Percentiles rank a stretch among this genome's conserved stretches.
Evolutionary conservation across 2,797 vertebrate genomes (phyloP).

Genomic region (Amblyraja radiata): DNA sequence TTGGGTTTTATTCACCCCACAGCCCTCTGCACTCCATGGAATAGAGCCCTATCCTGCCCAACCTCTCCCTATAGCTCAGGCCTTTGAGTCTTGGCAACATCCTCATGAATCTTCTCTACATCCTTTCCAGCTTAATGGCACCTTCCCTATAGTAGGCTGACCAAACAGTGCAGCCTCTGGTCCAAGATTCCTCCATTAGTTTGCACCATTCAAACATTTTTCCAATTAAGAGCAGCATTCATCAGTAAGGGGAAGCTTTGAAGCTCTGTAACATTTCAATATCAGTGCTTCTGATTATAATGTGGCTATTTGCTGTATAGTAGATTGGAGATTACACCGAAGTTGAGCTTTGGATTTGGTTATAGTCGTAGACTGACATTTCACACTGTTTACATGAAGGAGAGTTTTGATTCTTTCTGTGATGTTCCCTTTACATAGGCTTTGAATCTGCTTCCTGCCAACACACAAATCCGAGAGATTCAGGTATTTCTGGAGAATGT

Average conservation of each 20-base stretch:
- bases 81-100: too few relatives aligned
- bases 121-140: too few relatives aligned
- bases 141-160: neutral
- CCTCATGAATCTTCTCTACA: too few relatives aligned
- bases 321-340: neutral
- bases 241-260: neutral
- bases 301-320: neutral
- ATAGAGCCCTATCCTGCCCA: too few relatives aligned
- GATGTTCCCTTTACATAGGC: conserved; percentile 59
- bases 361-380: neutral
- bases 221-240: too few relatives aligned
- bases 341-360: neutral
- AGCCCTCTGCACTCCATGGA: too few relatives aligned
- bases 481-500: conserved; percentile 92
- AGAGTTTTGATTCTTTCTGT: neutral
- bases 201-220: neutral
- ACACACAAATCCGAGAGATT: conserved; percentile 92
- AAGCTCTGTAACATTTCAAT: neutral
- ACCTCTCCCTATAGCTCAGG: too few relatives aligned
- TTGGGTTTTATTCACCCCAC: too few relatives aligned
- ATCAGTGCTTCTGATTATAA: neutral
- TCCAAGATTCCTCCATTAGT: neutral
- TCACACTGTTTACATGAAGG: neutral
- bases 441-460: conserved; percentile 89
- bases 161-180: neutral